Conservation (phyloP, 2,113 vertebrate species). For the Austrofundulus limnaeus region DNA sequence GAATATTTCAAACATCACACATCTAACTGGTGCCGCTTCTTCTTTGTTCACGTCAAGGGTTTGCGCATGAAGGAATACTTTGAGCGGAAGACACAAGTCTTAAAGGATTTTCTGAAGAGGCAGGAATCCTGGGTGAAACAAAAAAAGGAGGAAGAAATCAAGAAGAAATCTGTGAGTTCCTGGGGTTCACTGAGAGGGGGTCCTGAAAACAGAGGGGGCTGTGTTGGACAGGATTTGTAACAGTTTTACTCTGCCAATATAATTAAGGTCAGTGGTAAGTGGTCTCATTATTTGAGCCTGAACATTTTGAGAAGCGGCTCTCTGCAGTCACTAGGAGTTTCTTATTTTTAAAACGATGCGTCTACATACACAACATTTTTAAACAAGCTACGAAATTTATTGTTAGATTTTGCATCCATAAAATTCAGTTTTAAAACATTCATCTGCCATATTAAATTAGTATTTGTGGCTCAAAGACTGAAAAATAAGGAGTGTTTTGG, state of each 20-base stretch:
- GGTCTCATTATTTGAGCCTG: too few species aligned
- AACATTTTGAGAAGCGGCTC: too few species aligned
- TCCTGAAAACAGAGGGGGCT: background rate
- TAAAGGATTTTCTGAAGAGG: slow-evolving; percentile 78
- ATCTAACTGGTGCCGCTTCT: background rate
- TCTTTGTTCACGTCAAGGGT: slow-evolving; percentile 69
- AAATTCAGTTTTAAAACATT: background rate
- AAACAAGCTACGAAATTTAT: too few species aligned
- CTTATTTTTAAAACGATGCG: too few species aligned
- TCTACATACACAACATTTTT: too few species aligned
- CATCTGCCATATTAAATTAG: background rate
- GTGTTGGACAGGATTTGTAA: too few species aligned
- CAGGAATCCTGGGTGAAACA: slow-evolving; percentile 63
- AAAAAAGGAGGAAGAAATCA: slow-evolving; percentile 66
- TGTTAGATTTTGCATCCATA: too few species aligned
- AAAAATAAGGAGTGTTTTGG: background rate
- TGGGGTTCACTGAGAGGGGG: too few species aligned
- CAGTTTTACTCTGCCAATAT: too few species aligned
- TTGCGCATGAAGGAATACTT: slow-evolving; percentile 78
- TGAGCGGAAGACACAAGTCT: slow-evolving; percentile 81
- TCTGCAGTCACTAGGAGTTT: too few species aligned
- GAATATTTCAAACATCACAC: background rate
- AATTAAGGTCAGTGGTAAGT: too few species aligned
- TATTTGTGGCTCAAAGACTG: background rate
- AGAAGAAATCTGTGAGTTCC: slow-evolving; percentile 76